These are phyloP conservation scores for Ivindomyrus marchei DNA, from an alignment of 2,113 vertebrate genomes.

Conservation along the genomic window DNA sequence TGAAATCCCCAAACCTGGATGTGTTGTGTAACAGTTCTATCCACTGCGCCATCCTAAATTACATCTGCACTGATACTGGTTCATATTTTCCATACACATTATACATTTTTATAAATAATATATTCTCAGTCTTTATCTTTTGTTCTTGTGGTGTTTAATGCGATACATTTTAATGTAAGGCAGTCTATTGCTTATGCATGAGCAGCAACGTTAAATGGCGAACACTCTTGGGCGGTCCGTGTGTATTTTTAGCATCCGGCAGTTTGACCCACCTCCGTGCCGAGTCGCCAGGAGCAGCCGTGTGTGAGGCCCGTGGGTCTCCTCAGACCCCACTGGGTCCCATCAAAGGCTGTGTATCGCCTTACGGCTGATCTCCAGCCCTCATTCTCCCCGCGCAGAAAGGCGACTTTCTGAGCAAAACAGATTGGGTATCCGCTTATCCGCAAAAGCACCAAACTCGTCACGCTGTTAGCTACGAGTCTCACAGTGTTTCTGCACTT, in stretches of 20 bases:
- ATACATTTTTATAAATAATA: not conserved
- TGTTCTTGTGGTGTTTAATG: not conserved
- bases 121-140: not conserved
- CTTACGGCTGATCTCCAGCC: constrained; percentile 56
- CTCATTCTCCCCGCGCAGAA: constrained; percentile 54
- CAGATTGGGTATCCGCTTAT: constrained; percentile 36
- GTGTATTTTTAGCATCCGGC: not conserved
- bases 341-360: constrained; percentile 57
- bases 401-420: constrained; percentile 46
- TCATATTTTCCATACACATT: not conserved
- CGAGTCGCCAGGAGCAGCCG: constrained; percentile 28
- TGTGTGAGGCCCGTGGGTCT: constrained; percentile 44
- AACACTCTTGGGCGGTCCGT: not conserved
- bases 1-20: not conserved
- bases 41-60: not conserved
- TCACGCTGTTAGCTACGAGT: not conserved
- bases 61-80: not conserved
- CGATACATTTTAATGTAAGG: not conserved
- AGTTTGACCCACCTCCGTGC: not conserved
- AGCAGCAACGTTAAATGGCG: not conserved
- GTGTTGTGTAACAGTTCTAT: not conserved
- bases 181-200: not conserved
- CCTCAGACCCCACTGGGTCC: constrained; percentile 62
- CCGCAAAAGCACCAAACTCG: not conserved
- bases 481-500: not conserved